Evolutionary conservation across 2,888 invertebrate genomes (phyloP).

Genomic region (Thelaira solivaga): DNA sequence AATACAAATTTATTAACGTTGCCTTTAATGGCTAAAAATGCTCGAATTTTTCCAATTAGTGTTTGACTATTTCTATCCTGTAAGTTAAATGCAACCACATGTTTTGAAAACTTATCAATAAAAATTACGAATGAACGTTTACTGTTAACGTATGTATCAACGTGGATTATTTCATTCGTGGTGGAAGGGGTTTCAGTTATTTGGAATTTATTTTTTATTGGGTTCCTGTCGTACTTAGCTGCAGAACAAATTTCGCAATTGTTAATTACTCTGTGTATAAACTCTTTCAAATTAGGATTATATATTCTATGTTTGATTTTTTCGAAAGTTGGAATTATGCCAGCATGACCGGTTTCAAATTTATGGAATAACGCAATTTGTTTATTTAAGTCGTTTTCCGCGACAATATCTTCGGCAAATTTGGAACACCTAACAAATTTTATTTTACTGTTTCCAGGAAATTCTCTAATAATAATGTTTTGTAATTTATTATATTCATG

Average conservation of each 20-base stretch:
- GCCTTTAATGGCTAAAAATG: constrained; percentile 5
- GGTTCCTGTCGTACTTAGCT: neutral
- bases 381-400: constrained; percentile 26
- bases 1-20: neutral
- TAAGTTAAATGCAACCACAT: neutral
- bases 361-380: constrained; percentile 51
- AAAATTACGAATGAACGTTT: neutral
- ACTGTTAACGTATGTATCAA: neutral
- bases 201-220: neutral
- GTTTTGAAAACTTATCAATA: constrained; percentile 1
- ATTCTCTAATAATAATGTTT: neutral
- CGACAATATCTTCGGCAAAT: constrained; percentile 18
- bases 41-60: neutral
- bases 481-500: neutral
- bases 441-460: neutral
- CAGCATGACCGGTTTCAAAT: neutral
- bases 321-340: neutral
- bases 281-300: neutral
- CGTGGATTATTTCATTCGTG: neutral
- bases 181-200: neutral
- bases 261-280: neutral
- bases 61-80: constrained; percentile 22
- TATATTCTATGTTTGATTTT: neutral
- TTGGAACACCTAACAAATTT: constrained; percentile 13
- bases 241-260: neutral